Evolutionary conservation across 2,888 invertebrate species (phyloP).

Genomic region (Monopis laevigella): DNA sequence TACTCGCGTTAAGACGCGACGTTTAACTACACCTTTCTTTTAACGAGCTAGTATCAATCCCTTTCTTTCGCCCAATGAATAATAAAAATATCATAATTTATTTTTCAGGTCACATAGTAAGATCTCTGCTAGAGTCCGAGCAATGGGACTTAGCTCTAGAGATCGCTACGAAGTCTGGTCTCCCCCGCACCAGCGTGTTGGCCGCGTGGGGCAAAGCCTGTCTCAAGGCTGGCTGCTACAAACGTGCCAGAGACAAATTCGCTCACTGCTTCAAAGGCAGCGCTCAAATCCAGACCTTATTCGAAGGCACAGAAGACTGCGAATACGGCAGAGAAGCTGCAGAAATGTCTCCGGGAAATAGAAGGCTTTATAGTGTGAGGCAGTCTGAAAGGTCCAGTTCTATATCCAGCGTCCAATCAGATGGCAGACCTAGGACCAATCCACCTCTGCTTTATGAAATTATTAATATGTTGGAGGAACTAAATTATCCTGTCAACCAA

Average conservation of each 20-base stretch:
- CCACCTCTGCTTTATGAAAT: slow-evolving; percentile 77
- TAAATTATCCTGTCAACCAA: slow-evolving; percentile 61
- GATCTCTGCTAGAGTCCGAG: slow-evolving; percentile 83
- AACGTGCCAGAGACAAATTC: slow-evolving; percentile 81
- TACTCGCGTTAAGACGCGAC: too few relatives aligned
- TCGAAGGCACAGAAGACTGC: slow-evolving; percentile 44
- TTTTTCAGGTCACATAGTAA: slow-evolving; percentile 68
- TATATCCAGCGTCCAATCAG: slow-evolving; percentile 41
- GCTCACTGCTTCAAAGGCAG: slow-evolving; percentile 52
- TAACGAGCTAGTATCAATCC: too few relatives aligned
- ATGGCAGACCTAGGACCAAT: slow-evolving; percentile 66
- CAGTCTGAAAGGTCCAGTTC: slow-evolving; percentile 39
- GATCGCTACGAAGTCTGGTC: slow-evolving; percentile 87
- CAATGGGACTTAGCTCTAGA: slow-evolving; percentile 85
- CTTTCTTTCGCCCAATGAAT: too few relatives aligned
- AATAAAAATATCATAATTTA: too few relatives aligned
- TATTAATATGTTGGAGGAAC: slow-evolving; percentile 72
- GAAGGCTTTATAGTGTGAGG: slow-evolving; percentile 31
- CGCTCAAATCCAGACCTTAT: slow-evolving; percentile 29
- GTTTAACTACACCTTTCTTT: too few relatives aligned
- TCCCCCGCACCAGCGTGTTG: slow-evolving; percentile 82
- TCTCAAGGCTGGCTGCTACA: slow-evolving; percentile 80
- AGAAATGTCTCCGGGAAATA: slow-evolving; percentile 35
- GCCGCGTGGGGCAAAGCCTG: slow-evolving; percentile 90
- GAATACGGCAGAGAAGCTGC: slow-evolving; percentile 50